Conservation (phyloP, 2,888 invertebrate species). For the Drosophila antonietae region DNA sequence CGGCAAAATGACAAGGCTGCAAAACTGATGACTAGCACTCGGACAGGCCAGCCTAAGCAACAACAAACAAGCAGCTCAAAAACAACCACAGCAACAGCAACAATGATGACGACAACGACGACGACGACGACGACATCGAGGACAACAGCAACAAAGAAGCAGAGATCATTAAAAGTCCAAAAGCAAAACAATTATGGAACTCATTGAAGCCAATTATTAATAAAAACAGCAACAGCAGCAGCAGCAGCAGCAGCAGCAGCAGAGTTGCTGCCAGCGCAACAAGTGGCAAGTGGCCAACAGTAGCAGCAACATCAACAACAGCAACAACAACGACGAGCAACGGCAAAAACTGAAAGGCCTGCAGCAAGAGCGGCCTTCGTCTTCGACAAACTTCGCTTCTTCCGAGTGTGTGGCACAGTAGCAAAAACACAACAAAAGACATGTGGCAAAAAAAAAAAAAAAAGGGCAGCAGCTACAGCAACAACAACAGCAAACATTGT, state of each 20-base stretch:
- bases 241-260: constrained; percentile 8
- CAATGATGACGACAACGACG: background rate
- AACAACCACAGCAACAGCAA: constrained; percentile 27
- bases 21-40: constrained; percentile 55
- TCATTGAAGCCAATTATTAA: constrained; percentile 84
- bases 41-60: constrained; percentile 31
- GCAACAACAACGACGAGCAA: constrained; percentile 19
- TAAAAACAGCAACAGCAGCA: constrained; percentile 68
- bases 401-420: constrained; percentile 72
- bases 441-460: constrained; percentile 74
- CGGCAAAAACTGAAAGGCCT: constrained; percentile 63
- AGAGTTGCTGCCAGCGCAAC: constrained; percentile 48
- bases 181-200: constrained; percentile 83
- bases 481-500: constrained; percentile 69
- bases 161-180: constrained; percentile 79
- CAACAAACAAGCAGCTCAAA: constrained; percentile 25
- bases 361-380: constrained; percentile 52
- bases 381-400: constrained; percentile 25
- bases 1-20: constrained; percentile 59
- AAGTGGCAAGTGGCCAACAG: constrained; percentile 67
- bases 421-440: constrained; percentile 65
- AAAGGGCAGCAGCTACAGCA: constrained; percentile 64
- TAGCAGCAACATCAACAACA: constrained; percentile 18
- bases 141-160: constrained; percentile 45
- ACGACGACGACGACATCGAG: background rate